Evolutionary conservation across 2,113 vertebrate genomes (phyloP), one percentile per base, ranked within the genome.

Genomic region (Hippocampus zosterae): DNA sequence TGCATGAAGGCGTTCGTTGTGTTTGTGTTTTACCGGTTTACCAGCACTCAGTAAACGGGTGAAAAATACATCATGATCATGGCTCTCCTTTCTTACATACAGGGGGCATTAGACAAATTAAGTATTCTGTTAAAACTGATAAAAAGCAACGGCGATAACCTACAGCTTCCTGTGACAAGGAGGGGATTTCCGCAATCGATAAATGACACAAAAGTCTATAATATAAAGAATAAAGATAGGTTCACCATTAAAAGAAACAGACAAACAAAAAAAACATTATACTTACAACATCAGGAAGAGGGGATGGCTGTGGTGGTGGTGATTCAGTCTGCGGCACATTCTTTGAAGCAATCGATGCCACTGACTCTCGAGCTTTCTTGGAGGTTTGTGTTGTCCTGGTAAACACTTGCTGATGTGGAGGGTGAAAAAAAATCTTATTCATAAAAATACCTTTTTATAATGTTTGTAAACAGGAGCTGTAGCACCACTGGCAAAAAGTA

Each of bases 301-400:
- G 56, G 11, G 27, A 59, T 62, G 60, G 16, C 18, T 27, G 57
- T 11, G 3, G 6, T 6, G 7, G 19, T 21, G 19, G 52, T 8
- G 69, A 46, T 52, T 53, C 4, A 53, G 21, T 27, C 19, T 25
- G 29, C 15, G 8, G 29, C 7, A 50, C 48, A 63, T 63, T 29
- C 29, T 10, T n/a, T 52, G 69, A 21, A 55, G 18, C 33, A 11
- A 42, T 53, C n/a, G 33, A n/a, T 11, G 9, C 33, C 67, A 41
- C 37, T 18, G 63, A 65, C 33, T 74, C 71, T 62, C 53, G 46
- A 70, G 67, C 76, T 7, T 23, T 78, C 25, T 29, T 70, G 42
- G 71, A 74, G 11, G 63, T 65, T 67, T 52, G 42, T 48, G 71
- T 78, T 29, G 40, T 70, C 56, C 67, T 73, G 33, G 46, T 9